These are phyloP conservation scores for Circaetus cinerascens DNA, from an alignment of 2,113 vertebrate genomes.

Conservation along the genomic window DNA sequence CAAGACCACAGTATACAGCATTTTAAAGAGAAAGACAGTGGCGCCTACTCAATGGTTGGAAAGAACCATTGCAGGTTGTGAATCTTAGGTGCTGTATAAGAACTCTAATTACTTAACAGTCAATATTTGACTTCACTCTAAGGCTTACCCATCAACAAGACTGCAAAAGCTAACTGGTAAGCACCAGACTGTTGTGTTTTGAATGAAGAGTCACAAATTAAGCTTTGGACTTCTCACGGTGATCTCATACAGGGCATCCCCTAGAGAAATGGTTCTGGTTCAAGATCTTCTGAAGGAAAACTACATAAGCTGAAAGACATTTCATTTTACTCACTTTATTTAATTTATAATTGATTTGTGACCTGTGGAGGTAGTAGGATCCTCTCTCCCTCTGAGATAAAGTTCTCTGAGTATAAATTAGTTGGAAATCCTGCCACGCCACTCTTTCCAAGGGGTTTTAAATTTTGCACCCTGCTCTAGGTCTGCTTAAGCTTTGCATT, in stretches of 20 bases:
- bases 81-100: neutral
- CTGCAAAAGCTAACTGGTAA: neutral
- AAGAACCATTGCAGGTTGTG: neutral
- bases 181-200: neutral
- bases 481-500: neutral
- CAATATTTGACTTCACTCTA: neutral
- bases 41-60: neutral
- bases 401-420: neutral
- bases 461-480: neutral
- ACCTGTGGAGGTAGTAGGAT: neutral
- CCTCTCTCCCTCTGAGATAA: neutral
- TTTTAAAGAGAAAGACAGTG: neutral
- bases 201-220: neutral
- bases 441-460: neutral
- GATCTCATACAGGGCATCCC: neutral
- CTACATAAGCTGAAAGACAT: neutral
- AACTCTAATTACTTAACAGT: neutral
- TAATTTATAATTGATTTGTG: neutral
- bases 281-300: neutral
- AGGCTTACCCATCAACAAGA: neutral
- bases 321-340: neutral
- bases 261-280: neutral
- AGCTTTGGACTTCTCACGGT: neutral
- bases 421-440: neutral
- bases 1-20: neutral